Evolutionary conservation across 1,140 invertebrate genomes (phyloP).

Genomic region (Drosophila kepulauana): DNA sequence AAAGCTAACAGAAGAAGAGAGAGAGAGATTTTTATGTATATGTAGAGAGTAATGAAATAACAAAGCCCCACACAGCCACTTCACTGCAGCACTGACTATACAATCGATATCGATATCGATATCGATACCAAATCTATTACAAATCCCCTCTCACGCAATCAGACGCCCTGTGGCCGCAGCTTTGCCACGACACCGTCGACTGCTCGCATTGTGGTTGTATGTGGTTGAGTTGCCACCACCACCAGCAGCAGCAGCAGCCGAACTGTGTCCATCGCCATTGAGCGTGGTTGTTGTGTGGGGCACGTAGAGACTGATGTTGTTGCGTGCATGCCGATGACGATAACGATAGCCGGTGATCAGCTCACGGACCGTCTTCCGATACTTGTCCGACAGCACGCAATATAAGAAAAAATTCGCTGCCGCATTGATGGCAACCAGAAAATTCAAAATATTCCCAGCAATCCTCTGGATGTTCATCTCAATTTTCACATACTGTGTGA

Average conservation of each 20-base stretch:
- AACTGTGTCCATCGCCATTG: conserved; percentile 40
- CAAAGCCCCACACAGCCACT: neutral
- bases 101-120: neutral
- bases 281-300: conserved; percentile 67
- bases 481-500: conserved; percentile 58
- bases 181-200: conserved; percentile 51
- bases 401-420: conserved; percentile 92
- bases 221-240: conserved; percentile 20
- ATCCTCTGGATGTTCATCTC: conserved; percentile 63
- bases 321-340: conserved; percentile 67
- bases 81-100: conserved; percentile 2
- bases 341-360: conserved; percentile 86
- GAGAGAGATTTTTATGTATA: neutral
- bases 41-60: conserved; percentile 9
- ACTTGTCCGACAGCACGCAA: conserved; percentile 91
- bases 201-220: conserved; percentile 33
- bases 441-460: conserved; percentile 90
- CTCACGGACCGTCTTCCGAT: conserved; percentile 89
- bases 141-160: conserved; percentile 53
- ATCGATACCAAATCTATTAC: neutral
- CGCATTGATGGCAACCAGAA: conserved; percentile 90
- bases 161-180: conserved; percentile 44
- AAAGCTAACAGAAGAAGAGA: neutral
- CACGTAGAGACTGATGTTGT: conserved; percentile 73
- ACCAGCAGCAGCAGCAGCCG: conserved; percentile 6